Conservation (phyloP, 2,113 vertebrate species). For the Anarhynchus alexandrinus region DNA sequence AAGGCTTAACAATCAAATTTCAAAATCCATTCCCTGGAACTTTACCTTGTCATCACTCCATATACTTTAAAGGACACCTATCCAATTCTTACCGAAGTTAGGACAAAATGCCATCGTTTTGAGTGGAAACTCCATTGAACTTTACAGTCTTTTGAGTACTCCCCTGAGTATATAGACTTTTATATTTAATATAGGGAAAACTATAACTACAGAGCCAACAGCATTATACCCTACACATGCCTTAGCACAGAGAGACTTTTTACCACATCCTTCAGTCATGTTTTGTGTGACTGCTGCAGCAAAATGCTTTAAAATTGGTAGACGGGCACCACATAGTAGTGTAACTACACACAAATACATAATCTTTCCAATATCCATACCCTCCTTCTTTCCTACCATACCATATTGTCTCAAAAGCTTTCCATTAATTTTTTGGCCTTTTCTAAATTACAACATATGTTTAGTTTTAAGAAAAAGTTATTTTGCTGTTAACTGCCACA, state of each 20-base stretch:
- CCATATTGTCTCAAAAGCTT: background rate
- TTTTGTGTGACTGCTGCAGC: background rate
- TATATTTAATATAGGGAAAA: background rate
- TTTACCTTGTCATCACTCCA: background rate
- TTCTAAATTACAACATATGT: background rate
- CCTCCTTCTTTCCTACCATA: background rate
- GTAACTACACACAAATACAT: background rate
- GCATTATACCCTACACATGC: background rate
- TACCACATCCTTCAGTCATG: background rate
- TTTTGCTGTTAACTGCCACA: background rate
- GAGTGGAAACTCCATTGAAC: background rate
- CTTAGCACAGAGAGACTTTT: background rate
- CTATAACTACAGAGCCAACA: background rate
- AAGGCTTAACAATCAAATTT: background rate
- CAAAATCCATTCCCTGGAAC: background rate
- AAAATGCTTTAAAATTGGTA: background rate
- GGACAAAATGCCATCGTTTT: background rate
- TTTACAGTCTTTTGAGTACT: background rate
- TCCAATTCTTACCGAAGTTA: background rate
- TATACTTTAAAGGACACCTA: background rate
- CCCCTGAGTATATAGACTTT: background rate
- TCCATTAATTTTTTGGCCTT: background rate
- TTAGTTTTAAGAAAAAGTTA: background rate
- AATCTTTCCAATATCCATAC: background rate
- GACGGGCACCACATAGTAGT: background rate